Evolutionary conservation across 2,888 invertebrate species (phyloP), one percentile per base, ranked within the genome.

Genomic region (Deroplatys truncata): DNA sequence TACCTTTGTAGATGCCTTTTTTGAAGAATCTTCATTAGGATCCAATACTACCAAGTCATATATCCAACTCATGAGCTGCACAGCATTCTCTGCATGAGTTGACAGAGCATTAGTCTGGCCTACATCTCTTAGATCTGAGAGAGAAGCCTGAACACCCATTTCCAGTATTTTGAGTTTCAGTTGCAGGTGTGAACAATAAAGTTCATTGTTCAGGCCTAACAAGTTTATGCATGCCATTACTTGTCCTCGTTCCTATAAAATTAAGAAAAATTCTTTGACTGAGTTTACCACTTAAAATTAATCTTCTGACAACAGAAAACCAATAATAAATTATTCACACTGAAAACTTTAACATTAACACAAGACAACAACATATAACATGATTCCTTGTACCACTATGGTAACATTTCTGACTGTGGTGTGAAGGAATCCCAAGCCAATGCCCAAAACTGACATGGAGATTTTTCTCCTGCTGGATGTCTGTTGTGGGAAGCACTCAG

Each of bases 201-300:
- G 92, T 91, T 94, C 94, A 92, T 95, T 95, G 91, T 94, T 95
- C 88, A 95, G 92, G 13, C 94, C 95, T 83, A 95, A 92, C 83
- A 95, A 92, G 92, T 95, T 95, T 56, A 96, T 94, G 91, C 95
- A 95, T 15, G 95, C 94, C 92, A 95, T 93, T 1, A 96, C 95
- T 92, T 95, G 95, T 15, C 95, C 95, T 82, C 95, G 93, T 91
- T 95, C 95, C 94, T 94, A 91, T 25, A 89, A 89, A 90, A 72
- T 72, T 4, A 72, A 72, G 25, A 16, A 72, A 20, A 72, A 20
- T 1, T 20, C 20, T 20, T 72, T 72, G 20, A 20, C 9, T 13
- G 0, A 43, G 13, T 43, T 13, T 43, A 13, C 5, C 56, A 20
- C 20, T 72, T 72, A 20, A 72, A 72, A 72, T 20, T 72, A 72